Conservation (phyloP, 2,797 vertebrate species). For the Bradypus variegatus region DNA sequence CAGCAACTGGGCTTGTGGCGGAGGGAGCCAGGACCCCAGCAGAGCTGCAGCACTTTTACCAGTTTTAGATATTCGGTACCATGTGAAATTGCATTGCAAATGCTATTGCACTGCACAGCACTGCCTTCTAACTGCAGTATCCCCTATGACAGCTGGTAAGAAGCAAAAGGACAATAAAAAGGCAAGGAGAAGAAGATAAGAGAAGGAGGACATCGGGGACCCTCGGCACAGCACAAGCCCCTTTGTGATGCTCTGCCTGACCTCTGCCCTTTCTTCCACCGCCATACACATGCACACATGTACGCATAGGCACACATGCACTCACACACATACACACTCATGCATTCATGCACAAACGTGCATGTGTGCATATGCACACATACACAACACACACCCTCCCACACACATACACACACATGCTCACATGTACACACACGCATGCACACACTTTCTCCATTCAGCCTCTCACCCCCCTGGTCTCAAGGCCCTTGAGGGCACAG, state of each 20-base stretch:
- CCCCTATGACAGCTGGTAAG: background rate
- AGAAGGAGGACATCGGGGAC: no score
- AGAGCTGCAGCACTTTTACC: background rate
- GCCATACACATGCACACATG: background rate
- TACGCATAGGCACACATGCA: background rate
- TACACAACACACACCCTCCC: no score
- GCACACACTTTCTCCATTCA: no score
- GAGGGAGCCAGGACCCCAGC: background rate
- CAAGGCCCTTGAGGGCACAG: background rate
- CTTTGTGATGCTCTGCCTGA: background rate
- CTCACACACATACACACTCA: background rate
- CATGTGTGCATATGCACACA: no score
- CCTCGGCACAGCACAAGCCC: background rate
- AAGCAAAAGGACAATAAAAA: background rate
- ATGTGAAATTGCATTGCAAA: background rate
- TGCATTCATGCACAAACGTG: no score
- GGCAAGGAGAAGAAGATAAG: fast-evolving
- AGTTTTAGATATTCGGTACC: background rate
- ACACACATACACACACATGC: background rate
- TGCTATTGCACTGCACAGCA: background rate
- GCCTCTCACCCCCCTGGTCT: background rate
- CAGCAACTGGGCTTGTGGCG: no score
- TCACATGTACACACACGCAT: no score
- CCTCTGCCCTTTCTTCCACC: background rate
- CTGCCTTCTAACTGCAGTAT: background rate